Evolutionary conservation across 2,797 vertebrate species (phyloP), one percentile per base, ranked within the genome.

Genomic region (Bufotes viridis): DNA sequence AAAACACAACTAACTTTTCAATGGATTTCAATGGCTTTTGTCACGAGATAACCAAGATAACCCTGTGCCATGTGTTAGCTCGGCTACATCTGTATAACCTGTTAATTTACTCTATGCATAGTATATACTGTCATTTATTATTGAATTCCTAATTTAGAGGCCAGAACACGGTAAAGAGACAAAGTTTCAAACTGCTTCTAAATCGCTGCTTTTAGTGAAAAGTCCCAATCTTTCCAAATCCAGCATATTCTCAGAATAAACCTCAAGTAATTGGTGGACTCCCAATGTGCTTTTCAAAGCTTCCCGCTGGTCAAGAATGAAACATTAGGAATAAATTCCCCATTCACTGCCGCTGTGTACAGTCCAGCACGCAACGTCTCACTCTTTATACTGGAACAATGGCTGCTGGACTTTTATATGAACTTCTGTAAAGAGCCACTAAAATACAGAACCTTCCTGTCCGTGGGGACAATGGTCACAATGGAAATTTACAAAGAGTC

Each of bases 201-300:
- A 13, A 78, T 17, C 20, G 20, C 29, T 15, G 60, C n/a, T 55
- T 63, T 82, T 82, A 26, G 6, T 24, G 15, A 69, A 82, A 26
- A 22, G 58, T 63, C 65, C 20, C 34, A 65, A 49, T 69, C 63
- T 69, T 67, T 82, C 81, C 15, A 69, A 69, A 69, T 55, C 34
- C 20, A n/a, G 63, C 81, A 15, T n/a, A 53, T 67, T 82, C 51
- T 67, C 63, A 69, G 63, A 82, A 82, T 69, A 82, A 53, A 26
- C 42, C 63, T 53, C 81, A 53, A 18, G 81, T 82, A 82, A 69
- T 82, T 82, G 81, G 42, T 69, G 81, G 63, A 51, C 63, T 82
- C 81, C 81, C 81, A 82, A 69, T 24, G 81, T 18, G 81, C 63
- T 12, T 82, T 82, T 82, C n/a, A 82, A 53, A 82, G 42, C 34